phyloP scores from a whole-genome alignment of 2,888 invertebrate species.

The Drosophila anomelani region DNA sequence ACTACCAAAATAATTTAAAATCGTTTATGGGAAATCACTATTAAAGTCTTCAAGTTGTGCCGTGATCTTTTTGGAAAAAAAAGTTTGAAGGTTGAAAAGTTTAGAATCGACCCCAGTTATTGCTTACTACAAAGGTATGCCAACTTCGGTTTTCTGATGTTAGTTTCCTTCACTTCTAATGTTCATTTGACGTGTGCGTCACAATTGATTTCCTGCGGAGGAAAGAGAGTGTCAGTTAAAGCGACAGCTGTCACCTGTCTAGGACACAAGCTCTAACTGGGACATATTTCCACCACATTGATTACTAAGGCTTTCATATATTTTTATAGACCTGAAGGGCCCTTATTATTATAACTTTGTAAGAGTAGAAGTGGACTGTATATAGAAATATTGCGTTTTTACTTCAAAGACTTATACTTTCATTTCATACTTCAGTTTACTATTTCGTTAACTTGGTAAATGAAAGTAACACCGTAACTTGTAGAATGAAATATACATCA shows the following conservation, averaged over 20 bases:
- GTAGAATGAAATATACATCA: too few species aligned
- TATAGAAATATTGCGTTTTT: too few species aligned
- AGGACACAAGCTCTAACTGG: neutral
- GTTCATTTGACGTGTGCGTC: slow-evolving; percentile 3
- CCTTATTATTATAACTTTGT: too few species aligned
- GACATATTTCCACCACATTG: slow-evolving; percentile 6
- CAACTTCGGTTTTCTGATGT: neutral
- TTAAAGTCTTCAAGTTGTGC: neutral
- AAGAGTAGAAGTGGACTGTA: too few species aligned
- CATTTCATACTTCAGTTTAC: too few species aligned
- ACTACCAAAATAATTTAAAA: neutral
- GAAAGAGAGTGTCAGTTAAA: slow-evolving; percentile 35
- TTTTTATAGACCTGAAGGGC: neutral
- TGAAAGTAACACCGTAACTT: too few species aligned
- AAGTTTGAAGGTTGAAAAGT: too few species aligned
- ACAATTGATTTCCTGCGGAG: neutral
- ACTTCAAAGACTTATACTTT: too few species aligned
- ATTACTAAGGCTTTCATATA: neutral
- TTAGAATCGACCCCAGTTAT: too few species aligned
- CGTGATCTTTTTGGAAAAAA: neutral
- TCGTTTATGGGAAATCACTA: neutral
- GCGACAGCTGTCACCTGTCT: slow-evolving; percentile 63
- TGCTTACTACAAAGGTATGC: neutral
- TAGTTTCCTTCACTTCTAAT: neutral
- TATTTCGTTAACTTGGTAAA: too few species aligned